Percentiles rank a stretch among this genome's conserved stretches.
These are phyloP conservation scores for Eueides isabella DNA, from an alignment of 1,140 invertebrate species.

Conservation along the genomic window DNA sequence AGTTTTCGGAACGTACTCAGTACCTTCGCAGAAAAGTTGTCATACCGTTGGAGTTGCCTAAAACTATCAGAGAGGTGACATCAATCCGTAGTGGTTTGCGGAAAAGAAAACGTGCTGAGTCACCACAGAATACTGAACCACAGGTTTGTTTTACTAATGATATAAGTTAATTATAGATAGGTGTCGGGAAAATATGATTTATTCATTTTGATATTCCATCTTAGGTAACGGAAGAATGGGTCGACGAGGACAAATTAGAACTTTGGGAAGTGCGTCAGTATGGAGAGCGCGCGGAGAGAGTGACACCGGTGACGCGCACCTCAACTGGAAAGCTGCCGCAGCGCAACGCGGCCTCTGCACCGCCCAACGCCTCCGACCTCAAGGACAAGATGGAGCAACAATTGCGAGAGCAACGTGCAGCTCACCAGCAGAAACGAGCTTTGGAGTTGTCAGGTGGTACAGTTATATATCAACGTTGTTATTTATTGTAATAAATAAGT, in stretches of 20 bases:
- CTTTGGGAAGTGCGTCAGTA: constrained; percentile 98
- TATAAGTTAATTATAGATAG: not conserved
- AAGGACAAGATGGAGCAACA: constrained; percentile 96
- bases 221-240: constrained; percentile 94
- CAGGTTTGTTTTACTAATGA: constrained; percentile 77
- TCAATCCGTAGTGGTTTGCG: constrained; percentile 95
- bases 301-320: constrained; percentile 87
- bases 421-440: constrained; percentile 92
- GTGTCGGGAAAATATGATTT: not conserved
- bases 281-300: constrained; percentile 90
- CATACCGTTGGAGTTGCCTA: constrained; percentile 96
- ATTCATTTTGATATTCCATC: not conserved
- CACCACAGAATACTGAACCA: constrained; percentile 94
- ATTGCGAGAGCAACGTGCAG: constrained; percentile 91
- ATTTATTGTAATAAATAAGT: not conserved
- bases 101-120: constrained; percentile 95
- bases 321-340: constrained; percentile 87
- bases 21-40: constrained; percentile 96
- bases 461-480: not conserved
- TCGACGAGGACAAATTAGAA: constrained; percentile 97
- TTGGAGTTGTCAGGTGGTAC: constrained; percentile 80
- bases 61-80: constrained; percentile 95
- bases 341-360: constrained; percentile 76
- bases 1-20: constrained; percentile 94
- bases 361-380: constrained; percentile 88